Percentiles rank a stretch among this genome's conserved stretches.
These are phyloP conservation scores for Nasonia oneida DNA, from an alignment of 2,888 invertebrate species.

Conservation along the genomic window DNA sequence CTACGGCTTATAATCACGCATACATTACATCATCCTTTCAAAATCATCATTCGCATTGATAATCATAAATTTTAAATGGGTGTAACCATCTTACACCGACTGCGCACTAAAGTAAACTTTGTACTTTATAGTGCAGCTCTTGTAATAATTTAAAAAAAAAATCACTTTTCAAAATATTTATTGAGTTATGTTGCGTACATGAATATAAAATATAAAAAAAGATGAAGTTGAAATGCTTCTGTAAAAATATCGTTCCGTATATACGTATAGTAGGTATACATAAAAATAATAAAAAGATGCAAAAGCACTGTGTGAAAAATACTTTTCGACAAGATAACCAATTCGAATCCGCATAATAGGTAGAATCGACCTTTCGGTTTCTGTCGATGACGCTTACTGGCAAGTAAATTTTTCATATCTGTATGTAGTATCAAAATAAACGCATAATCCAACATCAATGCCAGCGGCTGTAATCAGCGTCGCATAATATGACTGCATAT, in stretches of 20 bases:
- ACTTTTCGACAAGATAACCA: constrained; percentile 61
- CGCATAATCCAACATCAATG: constrained; percentile 42
- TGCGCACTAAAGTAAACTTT: not conserved
- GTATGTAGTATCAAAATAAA: constrained; percentile 44
- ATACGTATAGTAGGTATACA: not conserved
- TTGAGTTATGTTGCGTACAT: not conserved
- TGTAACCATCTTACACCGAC: not conserved
- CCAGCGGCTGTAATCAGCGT: constrained; percentile 22
- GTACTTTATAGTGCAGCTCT: too few relatives aligned
- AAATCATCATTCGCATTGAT: constrained; percentile 39
- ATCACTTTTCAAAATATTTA: not conserved
- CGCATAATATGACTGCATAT: constrained; percentile 51
- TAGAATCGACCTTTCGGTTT: constrained; percentile 61
- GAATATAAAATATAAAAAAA: constrained; percentile 17
- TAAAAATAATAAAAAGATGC: constrained; percentile 21
- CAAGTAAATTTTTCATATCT: constrained; percentile 41
- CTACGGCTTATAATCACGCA: not conserved
- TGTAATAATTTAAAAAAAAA: constrained; percentile 1
- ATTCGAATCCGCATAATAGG: constrained; percentile 57
- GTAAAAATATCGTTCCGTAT: constrained; percentile 30
- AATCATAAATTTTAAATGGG: not conserved
- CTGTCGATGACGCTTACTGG: constrained; percentile 56
- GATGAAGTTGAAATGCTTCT: constrained; percentile 33
- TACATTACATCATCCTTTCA: constrained; percentile 33
- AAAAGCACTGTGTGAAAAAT: constrained; percentile 46